Percentiles rank a stretch among this genome's conserved stretches.
Conservation (phyloP, 2,888 invertebrate genomes). For the Podabrus alpinus region DNA sequence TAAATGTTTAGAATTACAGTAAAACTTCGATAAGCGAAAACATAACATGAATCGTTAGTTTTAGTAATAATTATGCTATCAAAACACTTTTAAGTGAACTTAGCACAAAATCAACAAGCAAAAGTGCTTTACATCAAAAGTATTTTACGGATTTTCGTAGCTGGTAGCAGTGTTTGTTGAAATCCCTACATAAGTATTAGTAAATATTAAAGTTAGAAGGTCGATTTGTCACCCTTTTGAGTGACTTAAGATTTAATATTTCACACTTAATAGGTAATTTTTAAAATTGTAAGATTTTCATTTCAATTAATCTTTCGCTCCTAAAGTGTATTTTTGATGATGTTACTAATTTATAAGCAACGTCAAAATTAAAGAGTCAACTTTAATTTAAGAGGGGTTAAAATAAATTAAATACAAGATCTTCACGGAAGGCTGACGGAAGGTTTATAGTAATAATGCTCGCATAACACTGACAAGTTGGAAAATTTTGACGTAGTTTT, state of each 20-base stretch:
- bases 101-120: constrained; percentile 3
- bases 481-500: background rate
- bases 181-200: constrained; percentile 12
- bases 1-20: background rate
- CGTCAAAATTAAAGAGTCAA: constrained; percentile 20
- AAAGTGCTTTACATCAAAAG: constrained; percentile 11
- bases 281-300: background rate
- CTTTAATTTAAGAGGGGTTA: constrained; percentile 8
- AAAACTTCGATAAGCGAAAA: background rate
- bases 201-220: constrained; percentile 13
- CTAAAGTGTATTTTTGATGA: constrained; percentile 14
- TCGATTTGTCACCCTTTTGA: constrained; percentile 5
- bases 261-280: constrained; percentile 13
- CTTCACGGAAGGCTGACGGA: constrained; percentile 15
- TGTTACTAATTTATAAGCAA: constrained; percentile 13
- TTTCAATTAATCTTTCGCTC: constrained; percentile 9
- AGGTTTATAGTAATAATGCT: too few relatives aligned
- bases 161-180: constrained; percentile 2
- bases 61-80: background rate
- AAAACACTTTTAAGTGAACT: background rate
- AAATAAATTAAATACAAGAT: constrained; percentile 18
- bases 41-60: background rate
- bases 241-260: constrained; percentile 14
- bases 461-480: background rate
- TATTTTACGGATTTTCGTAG: constrained; percentile 4